Conservation (phyloP, 2,888 invertebrate species). For the Chrysolina haemoptera region DNA sequence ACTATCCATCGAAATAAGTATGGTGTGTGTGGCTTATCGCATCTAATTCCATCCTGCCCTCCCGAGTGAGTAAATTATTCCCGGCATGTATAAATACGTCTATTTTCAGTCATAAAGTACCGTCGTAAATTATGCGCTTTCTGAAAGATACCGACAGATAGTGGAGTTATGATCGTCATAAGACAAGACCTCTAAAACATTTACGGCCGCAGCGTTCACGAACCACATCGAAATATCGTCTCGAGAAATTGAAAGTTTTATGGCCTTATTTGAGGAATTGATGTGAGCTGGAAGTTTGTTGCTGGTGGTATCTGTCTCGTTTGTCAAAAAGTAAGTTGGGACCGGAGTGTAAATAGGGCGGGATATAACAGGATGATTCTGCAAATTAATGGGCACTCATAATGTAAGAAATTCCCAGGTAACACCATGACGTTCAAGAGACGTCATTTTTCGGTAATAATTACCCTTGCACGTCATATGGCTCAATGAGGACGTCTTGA, state of each 20-base stretch:
- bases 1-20: conserved; percentile 16
- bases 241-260: conserved; percentile 20
- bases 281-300: neutral
- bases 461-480: no score
- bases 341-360: neutral
- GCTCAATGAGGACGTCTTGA: no score
- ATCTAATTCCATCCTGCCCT: conserved; percentile 64
- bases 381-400: no score
- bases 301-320: neutral
- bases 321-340: neutral
- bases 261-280: conserved; percentile 13
- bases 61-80: conserved; percentile 59
- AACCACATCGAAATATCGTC: conserved; percentile 19
- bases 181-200: conserved; percentile 43
- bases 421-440: no score
- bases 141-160: conserved; percentile 58
- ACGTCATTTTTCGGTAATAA: no score
- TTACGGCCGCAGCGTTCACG: conserved; percentile 38
- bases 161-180: conserved; percentile 43
- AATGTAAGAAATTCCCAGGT: no score
- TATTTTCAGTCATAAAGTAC: conserved; percentile 57
- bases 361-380: neutral
- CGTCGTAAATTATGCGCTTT: conserved; percentile 59
- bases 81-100: conserved; percentile 58
- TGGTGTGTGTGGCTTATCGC: conserved; percentile 60